These are phyloP conservation scores for Siniperca obscura DNA, from an alignment of 2,797 vertebrate species.

Conservation along the genomic window DNA sequence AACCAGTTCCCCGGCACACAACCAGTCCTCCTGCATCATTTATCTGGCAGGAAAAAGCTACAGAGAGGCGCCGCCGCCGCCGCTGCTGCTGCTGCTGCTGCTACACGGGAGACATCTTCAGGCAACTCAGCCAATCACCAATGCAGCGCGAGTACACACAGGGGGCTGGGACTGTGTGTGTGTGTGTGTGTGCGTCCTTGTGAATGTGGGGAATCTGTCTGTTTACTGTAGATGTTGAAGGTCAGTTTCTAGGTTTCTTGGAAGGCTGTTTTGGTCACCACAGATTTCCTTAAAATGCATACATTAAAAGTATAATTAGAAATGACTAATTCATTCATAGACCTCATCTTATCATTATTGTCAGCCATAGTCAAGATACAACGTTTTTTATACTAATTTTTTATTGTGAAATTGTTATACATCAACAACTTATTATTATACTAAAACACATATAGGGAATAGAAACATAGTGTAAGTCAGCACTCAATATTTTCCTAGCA, in stretches of 20 bases:
- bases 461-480: neutral
- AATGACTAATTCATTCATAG: neutral
- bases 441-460: neutral
- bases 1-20: conserved; percentile 68
- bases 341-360: neutral
- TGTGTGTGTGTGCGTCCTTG: conserved; percentile 46
- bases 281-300: neutral
- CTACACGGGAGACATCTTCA: conserved; percentile 71
- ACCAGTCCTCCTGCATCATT: conserved; percentile 81
- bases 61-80: conserved; percentile 38
- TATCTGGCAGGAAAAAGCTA: conserved; percentile 71
- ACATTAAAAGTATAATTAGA: neutral
- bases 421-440: neutral
- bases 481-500: no score
- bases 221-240: conserved; percentile 65
- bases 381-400: neutral
- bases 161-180: conserved; percentile 38
- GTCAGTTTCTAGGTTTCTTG: conserved; percentile 64
- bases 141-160: conserved; percentile 51
- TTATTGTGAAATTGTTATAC: neutral
- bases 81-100: conserved; percentile 49
- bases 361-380: neutral
- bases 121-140: conserved; percentile 72
- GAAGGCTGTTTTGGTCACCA: conserved; percentile 30
- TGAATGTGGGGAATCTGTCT: conserved; percentile 43